Conservation (phyloP, 2,113 vertebrate species). For the Nerophis lumbriciformis region DNA sequence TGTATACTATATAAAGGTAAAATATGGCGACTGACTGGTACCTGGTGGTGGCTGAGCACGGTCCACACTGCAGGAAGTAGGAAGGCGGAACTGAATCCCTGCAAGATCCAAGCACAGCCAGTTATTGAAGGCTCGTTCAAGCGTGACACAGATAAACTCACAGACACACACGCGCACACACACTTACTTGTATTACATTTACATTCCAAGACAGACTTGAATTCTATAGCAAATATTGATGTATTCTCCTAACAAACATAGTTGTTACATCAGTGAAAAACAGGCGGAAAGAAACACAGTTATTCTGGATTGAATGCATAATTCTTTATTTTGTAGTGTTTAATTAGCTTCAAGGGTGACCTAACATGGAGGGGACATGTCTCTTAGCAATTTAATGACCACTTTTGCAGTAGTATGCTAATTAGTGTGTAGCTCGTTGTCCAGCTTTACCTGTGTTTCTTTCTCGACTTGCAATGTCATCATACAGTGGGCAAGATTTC, state of each 20-base stretch:
- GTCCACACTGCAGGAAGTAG: conserved; percentile 74
- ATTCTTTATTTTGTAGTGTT: neutral
- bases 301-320: conserved; percentile 7
- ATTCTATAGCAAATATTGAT: conserved; percentile 13
- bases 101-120: conserved; percentile 54
- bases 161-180: conserved; percentile 23
- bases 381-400: neutral
- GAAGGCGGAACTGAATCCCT: conserved; percentile 81
- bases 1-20: neutral
- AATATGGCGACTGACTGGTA: conserved; percentile 36
- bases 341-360: neutral
- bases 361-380: neutral
- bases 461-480: conserved; percentile 29
- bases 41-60: conserved; percentile 72
- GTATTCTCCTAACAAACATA: conserved; percentile 2
- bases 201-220: conserved; percentile 14
- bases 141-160: conserved; percentile 14
- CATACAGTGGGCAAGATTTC: conserved; percentile 4
- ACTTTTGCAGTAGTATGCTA: no score
- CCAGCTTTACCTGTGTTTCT: conserved; percentile 50
- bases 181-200: conserved; percentile 12
- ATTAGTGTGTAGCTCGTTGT: conserved; percentile 1
- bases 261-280: neutral
- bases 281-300: conserved; percentile 43
- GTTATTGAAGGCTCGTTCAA: conserved; percentile 46